Conservation (phyloP, 2,888 invertebrate species). For the Oligia strigilis region DNA sequence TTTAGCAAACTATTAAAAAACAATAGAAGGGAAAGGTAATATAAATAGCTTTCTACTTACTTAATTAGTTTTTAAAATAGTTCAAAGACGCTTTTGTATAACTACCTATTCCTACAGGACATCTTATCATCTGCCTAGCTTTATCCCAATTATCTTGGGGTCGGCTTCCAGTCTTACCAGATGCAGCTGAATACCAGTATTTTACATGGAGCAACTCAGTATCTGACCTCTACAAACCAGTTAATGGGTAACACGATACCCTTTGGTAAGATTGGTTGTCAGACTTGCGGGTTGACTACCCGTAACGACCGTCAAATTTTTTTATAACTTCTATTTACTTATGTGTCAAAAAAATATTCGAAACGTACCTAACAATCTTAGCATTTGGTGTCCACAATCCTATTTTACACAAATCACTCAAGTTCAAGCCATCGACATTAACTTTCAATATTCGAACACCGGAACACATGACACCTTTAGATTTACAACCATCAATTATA, state of each 20-base stretch:
- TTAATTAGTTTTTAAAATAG: not conserved
- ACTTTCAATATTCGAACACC: conserved; percentile 76
- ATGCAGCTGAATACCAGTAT: not conserved
- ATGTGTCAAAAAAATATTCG: not conserved
- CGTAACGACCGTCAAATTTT: not conserved
- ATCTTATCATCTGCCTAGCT: not conserved
- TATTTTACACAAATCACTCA: conserved; percentile 36
- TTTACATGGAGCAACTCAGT: not conserved
- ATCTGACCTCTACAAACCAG: not conserved
- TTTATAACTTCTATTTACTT: not conserved
- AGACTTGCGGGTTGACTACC: not conserved
- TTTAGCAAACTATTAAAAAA: not conserved
- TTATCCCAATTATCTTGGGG: not conserved
- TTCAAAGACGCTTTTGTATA: not conserved
- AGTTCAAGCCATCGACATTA: conserved; percentile 53
- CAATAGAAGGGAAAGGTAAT: not conserved
- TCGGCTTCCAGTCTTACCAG: not conserved
- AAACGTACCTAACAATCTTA: not conserved
- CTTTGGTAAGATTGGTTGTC: too few species aligned
- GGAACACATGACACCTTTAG: conserved; percentile 81
- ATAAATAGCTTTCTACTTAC: not conserved
- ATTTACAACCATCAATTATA: conserved; percentile 85
- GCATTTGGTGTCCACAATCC: conserved; percentile 22
- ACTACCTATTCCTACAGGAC: not conserved
- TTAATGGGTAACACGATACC: not conserved